Evolutionary conservation across 2,797 vertebrate species (phyloP).

Genomic region (Premnoplex brunnescens): DNA sequence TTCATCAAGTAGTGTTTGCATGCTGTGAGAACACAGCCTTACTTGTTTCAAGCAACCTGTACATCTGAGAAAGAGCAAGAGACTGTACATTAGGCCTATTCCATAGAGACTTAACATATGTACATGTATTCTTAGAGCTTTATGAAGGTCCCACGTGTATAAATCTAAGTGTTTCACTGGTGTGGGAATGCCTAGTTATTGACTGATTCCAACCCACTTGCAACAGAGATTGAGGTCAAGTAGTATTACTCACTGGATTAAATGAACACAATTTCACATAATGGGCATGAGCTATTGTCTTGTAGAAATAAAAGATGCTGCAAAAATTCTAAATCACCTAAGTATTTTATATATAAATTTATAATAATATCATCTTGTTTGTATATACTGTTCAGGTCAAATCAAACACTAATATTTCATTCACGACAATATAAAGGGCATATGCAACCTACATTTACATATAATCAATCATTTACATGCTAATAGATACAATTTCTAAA

Average conservation of each 20-base stretch:
- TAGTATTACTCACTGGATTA: neutral
- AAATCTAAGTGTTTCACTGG: neutral
- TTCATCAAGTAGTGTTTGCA: neutral
- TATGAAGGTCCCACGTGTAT: neutral
- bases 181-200: neutral
- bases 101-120: neutral
- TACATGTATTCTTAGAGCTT: neutral
- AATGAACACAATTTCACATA: neutral
- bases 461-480: neutral
- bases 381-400: neutral
- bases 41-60: neutral
- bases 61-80: neutral
- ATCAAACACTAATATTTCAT: neutral
- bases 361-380: neutral
- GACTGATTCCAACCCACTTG: neutral
- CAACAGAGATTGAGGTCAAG: neutral
- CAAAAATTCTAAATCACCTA: neutral
- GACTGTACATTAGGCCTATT: neutral
- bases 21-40: neutral
- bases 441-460: neutral
- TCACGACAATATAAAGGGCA: neutral
- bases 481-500: neutral
- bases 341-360: neutral
- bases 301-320: neutral
- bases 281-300: neutral